A percentile compares a stretch with the other conserved stretches of the same genome.
These are phyloP conservation scores for Tympanoctomys barrerae DNA, from an alignment of 2,797 vertebrate species.

Conservation along the genomic window DNA sequence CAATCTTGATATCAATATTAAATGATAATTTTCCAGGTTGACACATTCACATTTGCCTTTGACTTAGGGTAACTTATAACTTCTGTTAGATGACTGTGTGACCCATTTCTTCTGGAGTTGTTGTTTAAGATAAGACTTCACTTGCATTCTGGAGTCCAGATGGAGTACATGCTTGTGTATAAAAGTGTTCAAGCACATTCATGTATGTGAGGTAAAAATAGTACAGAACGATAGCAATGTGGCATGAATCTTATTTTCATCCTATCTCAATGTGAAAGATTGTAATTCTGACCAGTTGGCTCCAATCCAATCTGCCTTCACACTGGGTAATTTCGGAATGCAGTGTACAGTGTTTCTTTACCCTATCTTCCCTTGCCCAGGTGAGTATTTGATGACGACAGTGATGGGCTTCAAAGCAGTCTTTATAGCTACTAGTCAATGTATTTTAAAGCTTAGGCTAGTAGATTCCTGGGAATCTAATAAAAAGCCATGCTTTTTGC, in stretches of 20 bases:
- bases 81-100: neutral
- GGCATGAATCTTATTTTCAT: neutral
- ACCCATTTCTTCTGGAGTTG: constrained; percentile 2
- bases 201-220: neutral
- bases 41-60: neutral
- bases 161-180: neutral
- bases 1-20: neutral
- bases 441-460: neutral
- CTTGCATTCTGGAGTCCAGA: neutral
- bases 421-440: constrained; percentile 43
- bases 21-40: neutral
- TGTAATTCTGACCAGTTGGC: neutral
- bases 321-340: neutral
- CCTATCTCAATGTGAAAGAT: neutral
- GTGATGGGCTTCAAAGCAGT: neutral
- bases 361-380: constrained; percentile 26
- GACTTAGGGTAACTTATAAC: neutral
- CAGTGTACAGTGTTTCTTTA: neutral
- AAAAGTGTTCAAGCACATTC: neutral
- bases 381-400: neutral
- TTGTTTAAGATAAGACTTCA: constrained; percentile 37
- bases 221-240: neutral
- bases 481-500: constrained; percentile 29
- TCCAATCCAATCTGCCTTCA: neutral
- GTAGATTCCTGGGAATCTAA: neutral